Conservation (phyloP, 2,113 vertebrate species). For the Nycticebus coucang region DNA sequence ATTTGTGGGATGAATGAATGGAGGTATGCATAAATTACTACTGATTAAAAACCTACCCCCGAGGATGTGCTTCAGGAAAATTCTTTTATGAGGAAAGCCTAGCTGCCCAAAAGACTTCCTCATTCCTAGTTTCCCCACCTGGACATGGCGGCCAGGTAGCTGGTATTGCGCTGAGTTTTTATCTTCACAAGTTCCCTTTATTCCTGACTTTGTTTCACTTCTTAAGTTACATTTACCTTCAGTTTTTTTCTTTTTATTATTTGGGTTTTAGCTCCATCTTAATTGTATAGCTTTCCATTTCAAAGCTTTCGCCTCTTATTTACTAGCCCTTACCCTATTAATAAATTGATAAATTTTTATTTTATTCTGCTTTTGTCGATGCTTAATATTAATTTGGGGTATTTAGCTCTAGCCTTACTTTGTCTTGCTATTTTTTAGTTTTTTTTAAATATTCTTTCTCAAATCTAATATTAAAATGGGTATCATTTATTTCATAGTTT, state of each 20-base stretch:
- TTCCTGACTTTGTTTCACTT: neutral
- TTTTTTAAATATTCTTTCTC: neutral
- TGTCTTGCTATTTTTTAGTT: neutral
- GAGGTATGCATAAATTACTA: neutral
- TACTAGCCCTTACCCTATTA: neutral
- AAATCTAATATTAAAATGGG: neutral
- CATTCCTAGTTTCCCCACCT: neutral
- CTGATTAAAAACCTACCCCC: neutral
- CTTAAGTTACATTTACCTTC: neutral
- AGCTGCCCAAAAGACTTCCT: conserved; percentile 32
- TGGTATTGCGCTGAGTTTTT: neutral
- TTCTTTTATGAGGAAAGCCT: neutral
- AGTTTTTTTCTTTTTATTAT: neutral
- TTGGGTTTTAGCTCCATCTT: neutral
- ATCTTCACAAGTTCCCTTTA: neutral
- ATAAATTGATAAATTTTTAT: neutral
- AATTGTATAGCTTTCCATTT: neutral
- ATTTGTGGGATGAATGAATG: neutral
- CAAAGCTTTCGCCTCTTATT: neutral
- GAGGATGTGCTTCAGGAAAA: neutral
- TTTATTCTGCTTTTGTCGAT: neutral
- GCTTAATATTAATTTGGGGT: conserved; percentile 20
- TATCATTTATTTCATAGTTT: neutral
- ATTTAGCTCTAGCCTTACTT: neutral
- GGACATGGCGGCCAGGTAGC: neutral